Conservation (phyloP, 2,797 vertebrate genomes). For the Vespertilio murinus region DNA sequence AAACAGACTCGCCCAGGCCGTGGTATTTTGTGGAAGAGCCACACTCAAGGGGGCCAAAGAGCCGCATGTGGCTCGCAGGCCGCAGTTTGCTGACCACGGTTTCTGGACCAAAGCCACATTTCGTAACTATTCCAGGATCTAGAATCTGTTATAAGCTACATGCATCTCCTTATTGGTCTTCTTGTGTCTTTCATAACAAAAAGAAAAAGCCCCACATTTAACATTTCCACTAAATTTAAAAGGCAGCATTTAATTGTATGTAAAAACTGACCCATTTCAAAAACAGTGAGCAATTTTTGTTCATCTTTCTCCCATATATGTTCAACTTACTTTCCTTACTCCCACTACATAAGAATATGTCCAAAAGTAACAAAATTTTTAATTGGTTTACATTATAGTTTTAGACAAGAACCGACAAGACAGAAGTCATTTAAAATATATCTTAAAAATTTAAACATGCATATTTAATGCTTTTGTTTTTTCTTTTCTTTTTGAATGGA, state of each 20-base stretch:
- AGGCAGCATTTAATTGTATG: neutral
- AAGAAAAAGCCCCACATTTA: neutral
- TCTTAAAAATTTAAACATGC: neutral
- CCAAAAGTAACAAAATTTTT: neutral
- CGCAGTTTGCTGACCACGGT: no score
- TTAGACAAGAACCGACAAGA: slow-evolving; percentile 14
- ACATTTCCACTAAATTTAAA: neutral
- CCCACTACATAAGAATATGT: neutral
- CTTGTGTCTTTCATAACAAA: neutral
- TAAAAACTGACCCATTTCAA: slow-evolving; percentile 35
- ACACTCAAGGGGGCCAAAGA: no score
- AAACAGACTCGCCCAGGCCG: no score
- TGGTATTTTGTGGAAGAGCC: no score
- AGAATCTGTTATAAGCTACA: neutral
- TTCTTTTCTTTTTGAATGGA: neutral
- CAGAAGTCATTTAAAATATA: slow-evolving; percentile 1
- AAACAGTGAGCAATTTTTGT: slow-evolving; percentile 7
- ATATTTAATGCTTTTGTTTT: neutral
- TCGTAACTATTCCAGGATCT: neutral
- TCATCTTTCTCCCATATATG: neutral
- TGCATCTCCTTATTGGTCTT: neutral
- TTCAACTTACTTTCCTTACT: neutral
- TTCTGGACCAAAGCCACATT: neutral
- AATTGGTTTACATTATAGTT: neutral
- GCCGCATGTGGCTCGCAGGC: no score